phyloP scores from a whole-genome alignment of 1,140 invertebrate genomes.

The Wiebesia pumilae region DNA sequence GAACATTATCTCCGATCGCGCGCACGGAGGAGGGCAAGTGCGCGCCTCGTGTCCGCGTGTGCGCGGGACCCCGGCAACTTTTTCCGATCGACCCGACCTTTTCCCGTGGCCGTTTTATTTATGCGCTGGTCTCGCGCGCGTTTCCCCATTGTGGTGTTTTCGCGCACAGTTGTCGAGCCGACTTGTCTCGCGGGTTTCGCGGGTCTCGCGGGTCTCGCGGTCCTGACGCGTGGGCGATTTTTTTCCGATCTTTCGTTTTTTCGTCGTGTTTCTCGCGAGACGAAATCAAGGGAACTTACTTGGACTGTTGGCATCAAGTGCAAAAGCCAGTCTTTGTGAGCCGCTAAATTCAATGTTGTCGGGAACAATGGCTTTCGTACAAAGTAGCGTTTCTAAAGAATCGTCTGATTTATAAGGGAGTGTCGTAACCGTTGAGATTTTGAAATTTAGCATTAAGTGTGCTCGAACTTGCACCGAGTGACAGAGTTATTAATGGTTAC shows the following conservation, averaged over 20 bases:
- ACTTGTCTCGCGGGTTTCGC: background rate
- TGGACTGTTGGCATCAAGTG: too few species aligned
- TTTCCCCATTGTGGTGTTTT: too few species aligned
- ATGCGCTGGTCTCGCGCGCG: too few species aligned
- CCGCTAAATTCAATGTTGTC: too few species aligned
- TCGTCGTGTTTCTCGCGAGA: too few species aligned
- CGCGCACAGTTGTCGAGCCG: background rate
- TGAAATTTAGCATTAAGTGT: background rate
- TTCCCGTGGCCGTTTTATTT: background rate
- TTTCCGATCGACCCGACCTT: constrained; percentile 36
- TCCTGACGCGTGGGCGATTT: background rate
- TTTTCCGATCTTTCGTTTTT: background rate
- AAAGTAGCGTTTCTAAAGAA: background rate
- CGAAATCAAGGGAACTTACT: too few species aligned
- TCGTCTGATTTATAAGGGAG: background rate
- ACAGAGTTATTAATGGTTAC: background rate
- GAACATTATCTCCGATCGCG: constrained; percentile 37
- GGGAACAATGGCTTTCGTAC: too few species aligned
- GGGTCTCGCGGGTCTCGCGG: too few species aligned
- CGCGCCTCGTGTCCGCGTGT: background rate
- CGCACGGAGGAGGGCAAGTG: too few species aligned
- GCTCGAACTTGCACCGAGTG: background rate
- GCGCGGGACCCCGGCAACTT: constrained; percentile 31
- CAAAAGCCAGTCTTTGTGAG: too few species aligned
- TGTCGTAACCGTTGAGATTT: background rate